These are phyloP conservation scores for Hypomecis punctinalis DNA, from an alignment of 2,888 invertebrate species.

Conservation along the genomic window DNA sequence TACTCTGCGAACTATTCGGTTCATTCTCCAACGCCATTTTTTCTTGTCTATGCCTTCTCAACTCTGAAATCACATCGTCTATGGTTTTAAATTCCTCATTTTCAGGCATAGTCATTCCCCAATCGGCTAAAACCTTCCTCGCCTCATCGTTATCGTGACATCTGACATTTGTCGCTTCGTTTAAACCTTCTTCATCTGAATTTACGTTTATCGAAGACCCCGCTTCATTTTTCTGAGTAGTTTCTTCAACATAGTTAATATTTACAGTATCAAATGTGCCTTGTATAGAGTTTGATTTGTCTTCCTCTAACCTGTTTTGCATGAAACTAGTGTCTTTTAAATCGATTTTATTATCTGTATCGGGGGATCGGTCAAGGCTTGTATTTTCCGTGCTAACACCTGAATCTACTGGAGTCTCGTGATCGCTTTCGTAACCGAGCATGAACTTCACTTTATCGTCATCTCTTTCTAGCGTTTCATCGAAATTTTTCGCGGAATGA, in stretches of 20 bases:
- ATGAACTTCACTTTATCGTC: slow-evolving; percentile 77
- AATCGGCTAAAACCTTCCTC: slow-evolving; percentile 56
- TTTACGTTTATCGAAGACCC: slow-evolving; percentile 70
- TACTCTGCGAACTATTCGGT: slow-evolving; percentile 56
- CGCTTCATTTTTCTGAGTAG: slow-evolving; percentile 72
- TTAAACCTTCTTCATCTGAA: slow-evolving; percentile 58
- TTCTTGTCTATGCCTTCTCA: slow-evolving; percentile 67
- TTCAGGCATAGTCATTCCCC: slow-evolving; percentile 55
- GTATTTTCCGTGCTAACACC: slow-evolving; percentile 91
- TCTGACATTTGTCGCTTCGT: slow-evolving; percentile 51
- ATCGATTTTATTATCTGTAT: slow-evolving; percentile 76
- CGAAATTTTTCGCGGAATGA: slow-evolving; percentile 64
- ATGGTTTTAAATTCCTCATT: slow-evolving; percentile 66
- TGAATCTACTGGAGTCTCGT: slow-evolving; percentile 84
- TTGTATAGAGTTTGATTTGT: slow-evolving; percentile 52
- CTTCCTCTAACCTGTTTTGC: slow-evolving; percentile 70
- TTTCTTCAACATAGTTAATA: slow-evolving; percentile 71
- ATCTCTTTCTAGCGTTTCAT: slow-evolving; percentile 57
- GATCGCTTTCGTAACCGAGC: slow-evolving; percentile 80
- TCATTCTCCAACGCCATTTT: slow-evolving; percentile 53
- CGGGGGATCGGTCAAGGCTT: slow-evolving; percentile 87
- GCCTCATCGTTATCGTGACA: slow-evolving; percentile 47
- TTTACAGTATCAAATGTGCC: slow-evolving; percentile 74
- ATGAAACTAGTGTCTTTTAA: slow-evolving; percentile 57
- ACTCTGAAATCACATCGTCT: slow-evolving; percentile 70